phyloP scores from a whole-genome alignment of 1,140 invertebrate genomes.

The Drosophila hydei region DNA sequence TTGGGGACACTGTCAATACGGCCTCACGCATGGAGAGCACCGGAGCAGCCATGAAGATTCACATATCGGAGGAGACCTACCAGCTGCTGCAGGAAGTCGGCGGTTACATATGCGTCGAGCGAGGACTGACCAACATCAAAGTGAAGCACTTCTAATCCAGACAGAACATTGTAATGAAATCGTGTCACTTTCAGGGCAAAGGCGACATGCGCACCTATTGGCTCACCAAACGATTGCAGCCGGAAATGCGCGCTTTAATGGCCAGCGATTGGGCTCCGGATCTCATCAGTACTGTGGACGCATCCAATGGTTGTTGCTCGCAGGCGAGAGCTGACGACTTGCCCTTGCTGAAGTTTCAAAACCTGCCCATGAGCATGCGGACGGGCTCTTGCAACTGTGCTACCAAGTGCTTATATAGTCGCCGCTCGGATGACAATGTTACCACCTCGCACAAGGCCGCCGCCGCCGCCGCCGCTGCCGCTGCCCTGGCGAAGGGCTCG shows the following conservation, averaged over 20 bases:
- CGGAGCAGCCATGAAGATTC: conserved; percentile 93
- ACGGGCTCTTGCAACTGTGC: conserved; percentile 68
- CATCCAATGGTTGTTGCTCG: conserved; percentile 42
- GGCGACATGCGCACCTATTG: conserved; percentile 94
- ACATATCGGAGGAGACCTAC: conserved; percentile 94
- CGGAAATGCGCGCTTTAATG: conserved; percentile 33
- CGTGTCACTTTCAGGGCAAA: conserved; percentile 88
- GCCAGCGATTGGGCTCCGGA: conserved; percentile 59
- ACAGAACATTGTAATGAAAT: conserved; percentile 23
- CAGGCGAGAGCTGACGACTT: conserved; percentile 27
- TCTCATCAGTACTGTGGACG: conserved; percentile 75
- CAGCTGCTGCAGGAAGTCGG: conserved; percentile 86
- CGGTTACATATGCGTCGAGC: conserved; percentile 86
- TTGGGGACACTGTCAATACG: conserved; percentile 97
- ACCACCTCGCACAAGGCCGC: conserved; percentile 37
- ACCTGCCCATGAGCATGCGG: conserved; percentile 8
- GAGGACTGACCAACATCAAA: conserved; percentile 90
- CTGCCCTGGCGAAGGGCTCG: conserved; percentile 29
- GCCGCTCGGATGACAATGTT: conserved; percentile 75
- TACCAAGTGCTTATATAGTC: conserved; percentile 73
- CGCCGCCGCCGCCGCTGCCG: neutral
- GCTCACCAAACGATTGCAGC: conserved; percentile 85
- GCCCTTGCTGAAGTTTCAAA: conserved; percentile 26
- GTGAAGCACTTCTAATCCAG: conserved; percentile 83
- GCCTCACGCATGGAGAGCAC: conserved; percentile 95